phyloP scores from a whole-genome alignment of 1,140 invertebrate species.

The Pogonognathellus flavescens region DNA sequence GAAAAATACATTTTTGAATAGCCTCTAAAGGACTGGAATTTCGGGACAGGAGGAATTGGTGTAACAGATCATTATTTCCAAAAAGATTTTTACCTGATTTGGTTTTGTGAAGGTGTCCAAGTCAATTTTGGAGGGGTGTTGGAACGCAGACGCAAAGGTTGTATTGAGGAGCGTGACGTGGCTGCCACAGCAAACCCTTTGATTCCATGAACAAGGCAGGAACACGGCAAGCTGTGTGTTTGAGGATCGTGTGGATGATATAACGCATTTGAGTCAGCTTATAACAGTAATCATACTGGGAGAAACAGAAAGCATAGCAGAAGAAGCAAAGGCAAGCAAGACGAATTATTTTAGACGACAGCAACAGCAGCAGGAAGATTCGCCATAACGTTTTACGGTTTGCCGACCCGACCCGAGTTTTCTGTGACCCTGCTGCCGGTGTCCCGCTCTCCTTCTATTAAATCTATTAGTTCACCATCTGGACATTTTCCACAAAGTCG shows the following conservation, averaged over 20 bases:
- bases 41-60: too few species aligned
- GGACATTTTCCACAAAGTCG: slow-evolving; percentile 4
- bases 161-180: slow-evolving; percentile 51
- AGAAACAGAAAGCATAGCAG: not conserved
- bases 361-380: slow-evolving; percentile 35
- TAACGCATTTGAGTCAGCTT: too few species aligned
- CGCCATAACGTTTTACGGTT: slow-evolving; percentile 53
- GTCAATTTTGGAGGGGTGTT: slow-evolving; percentile 13
- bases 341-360: not conserved
- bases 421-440: slow-evolving; percentile 43
- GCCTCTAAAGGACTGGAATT: too few species aligned
- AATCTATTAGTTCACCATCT: slow-evolving; percentile 10
- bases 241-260: too few species aligned
- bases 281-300: too few species aligned
- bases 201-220: slow-evolving; percentile 31
- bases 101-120: not conserved
- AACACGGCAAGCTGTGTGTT: not conserved
- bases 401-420: slow-evolving; percentile 41
- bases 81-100: too few species aligned
- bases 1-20: too few species aligned
- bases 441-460: slow-evolving; percentile 31
- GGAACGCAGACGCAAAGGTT: slow-evolving; percentile 10
- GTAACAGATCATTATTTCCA: too few species aligned
- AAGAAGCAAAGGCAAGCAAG: slow-evolving; percentile 26
- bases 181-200: slow-evolving; percentile 53